These are phyloP conservation scores for Sarcophaga subvicina DNA, from an alignment of 2,888 invertebrate genomes.

Conservation along the genomic window DNA sequence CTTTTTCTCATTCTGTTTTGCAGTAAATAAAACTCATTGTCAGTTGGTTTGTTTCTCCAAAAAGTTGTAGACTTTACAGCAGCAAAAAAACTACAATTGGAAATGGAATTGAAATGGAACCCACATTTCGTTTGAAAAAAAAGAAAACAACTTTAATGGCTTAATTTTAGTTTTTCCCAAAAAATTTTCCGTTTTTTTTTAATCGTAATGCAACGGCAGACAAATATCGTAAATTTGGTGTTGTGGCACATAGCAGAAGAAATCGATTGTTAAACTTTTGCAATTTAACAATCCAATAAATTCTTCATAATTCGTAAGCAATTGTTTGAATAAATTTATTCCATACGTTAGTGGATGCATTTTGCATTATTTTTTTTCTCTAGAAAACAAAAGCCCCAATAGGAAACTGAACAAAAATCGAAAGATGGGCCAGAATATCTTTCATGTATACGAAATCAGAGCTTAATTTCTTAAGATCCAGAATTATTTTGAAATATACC, in stretches of 20 bases:
- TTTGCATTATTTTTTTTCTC: too few relatives aligned
- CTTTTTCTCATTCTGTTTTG: neutral
- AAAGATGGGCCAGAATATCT: too few relatives aligned
- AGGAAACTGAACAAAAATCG: too few relatives aligned
- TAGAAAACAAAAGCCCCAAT: too few relatives aligned
- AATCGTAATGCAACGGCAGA: constrained; percentile 29
- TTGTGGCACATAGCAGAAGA: neutral
- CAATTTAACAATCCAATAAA: neutral
- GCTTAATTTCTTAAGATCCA: too few relatives aligned
- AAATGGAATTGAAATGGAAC: constrained; percentile 6
- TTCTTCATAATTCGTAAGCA: too few relatives aligned
- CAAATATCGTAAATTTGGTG: neutral
- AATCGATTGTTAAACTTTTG: neutral
- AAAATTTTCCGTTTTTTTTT: constrained; percentile 28
- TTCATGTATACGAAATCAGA: too few relatives aligned
- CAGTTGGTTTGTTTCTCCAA: constrained; percentile 47
- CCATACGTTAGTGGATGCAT: too few relatives aligned
- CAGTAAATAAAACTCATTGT: constrained; percentile 59
- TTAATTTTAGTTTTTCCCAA: constrained; percentile 59
- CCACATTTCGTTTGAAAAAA: neutral
- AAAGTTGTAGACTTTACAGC: constrained; percentile 38
- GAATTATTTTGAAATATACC: too few relatives aligned
- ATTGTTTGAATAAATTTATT: too few relatives aligned
- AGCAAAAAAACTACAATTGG: neutral
- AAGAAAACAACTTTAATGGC: constrained; percentile 48